phyloP scores from a whole-genome alignment of 2,113 vertebrate species.

The Chloebia gouldiae region DNA sequence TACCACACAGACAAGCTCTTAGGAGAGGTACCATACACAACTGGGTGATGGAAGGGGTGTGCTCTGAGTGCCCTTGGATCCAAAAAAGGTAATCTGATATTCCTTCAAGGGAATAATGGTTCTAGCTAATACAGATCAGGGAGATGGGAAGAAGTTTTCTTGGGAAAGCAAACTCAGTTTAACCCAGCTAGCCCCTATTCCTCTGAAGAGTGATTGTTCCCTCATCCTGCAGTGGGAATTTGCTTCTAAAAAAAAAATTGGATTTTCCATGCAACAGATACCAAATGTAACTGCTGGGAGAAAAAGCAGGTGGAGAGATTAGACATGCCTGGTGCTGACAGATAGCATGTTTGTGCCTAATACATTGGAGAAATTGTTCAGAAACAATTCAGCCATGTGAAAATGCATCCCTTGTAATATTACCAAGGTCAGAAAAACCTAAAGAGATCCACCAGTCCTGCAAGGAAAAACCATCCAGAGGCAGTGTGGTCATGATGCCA shows the following conservation, averaged over 20 bases:
- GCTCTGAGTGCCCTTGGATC: not conserved
- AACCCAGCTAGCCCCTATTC: not conserved
- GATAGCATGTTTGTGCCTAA: slow-evolving; percentile 6
- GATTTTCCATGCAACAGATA: not conserved
- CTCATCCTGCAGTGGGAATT: not conserved
- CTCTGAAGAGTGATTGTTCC: not conserved
- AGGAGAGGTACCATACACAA: not conserved
- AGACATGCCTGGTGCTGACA: slow-evolving; percentile 12
- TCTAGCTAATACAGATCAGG: not conserved
- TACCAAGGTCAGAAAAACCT: slow-evolving; percentile 21
- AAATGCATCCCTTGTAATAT: not conserved
- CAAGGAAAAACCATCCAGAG: not conserved
- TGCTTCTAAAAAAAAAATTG: not conserved
- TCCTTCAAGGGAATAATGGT: not conserved
- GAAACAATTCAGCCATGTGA: slow-evolving; percentile 6
- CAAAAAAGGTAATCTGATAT: not conserved
- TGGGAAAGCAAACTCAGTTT: not conserved
- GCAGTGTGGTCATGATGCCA: accelerated
- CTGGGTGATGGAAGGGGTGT: accelerated
- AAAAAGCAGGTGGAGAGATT: not conserved
- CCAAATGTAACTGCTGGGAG: not conserved
- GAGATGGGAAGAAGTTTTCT: not conserved
- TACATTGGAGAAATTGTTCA: not conserved
- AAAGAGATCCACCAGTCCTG: not conserved
- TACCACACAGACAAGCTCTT: not conserved